Conservation (phyloP, 2,888 invertebrate species). For the Melinaea menophilus region DNA sequence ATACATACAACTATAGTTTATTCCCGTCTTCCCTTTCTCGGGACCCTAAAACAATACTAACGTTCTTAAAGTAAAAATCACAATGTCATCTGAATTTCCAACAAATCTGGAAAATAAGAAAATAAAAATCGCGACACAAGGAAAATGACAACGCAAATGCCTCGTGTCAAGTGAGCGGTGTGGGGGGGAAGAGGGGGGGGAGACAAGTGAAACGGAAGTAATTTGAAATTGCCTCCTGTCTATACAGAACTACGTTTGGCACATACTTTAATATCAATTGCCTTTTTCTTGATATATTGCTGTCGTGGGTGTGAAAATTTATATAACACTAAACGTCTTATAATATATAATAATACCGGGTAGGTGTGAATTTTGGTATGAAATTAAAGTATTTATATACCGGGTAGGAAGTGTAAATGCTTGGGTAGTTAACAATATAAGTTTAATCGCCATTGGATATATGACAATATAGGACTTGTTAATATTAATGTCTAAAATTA, state of each 20-base stretch:
- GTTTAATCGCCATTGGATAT: background rate
- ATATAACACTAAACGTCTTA: slow-evolving; percentile 4
- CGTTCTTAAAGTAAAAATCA: slow-evolving; percentile 20
- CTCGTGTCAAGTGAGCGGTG: slow-evolving; percentile 38
- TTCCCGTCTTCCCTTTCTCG: background rate
- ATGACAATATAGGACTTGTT: no score
- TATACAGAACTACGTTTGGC: slow-evolving; percentile 40
- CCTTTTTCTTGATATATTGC: slow-evolving; percentile 33
- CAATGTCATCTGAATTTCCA: slow-evolving; percentile 18
- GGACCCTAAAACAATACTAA: background rate
- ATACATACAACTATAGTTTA: no score
- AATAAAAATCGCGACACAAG: slow-evolving; percentile 39
- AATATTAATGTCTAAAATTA: no score
- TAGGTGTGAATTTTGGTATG: no score
- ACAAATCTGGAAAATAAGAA: slow-evolving; percentile 33
- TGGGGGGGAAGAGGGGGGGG: slow-evolving; percentile 33
- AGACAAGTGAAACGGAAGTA: slow-evolving; percentile 50
- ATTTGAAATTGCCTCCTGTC: slow-evolving; percentile 58
- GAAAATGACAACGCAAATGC: slow-evolving; percentile 43
- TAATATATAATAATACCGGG: background rate
- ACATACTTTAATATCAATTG: slow-evolving; percentile 51
- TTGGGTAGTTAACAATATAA: background rate
- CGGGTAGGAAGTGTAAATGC: background rate
- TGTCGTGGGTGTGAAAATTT: slow-evolving; percentile 4
- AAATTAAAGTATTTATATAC: no score